Percentiles rank a stretch among this genome's conserved stretches.
phyloP scores from a whole-genome alignment of 2,888 invertebrate species.

The Merodon equestris region DNA sequence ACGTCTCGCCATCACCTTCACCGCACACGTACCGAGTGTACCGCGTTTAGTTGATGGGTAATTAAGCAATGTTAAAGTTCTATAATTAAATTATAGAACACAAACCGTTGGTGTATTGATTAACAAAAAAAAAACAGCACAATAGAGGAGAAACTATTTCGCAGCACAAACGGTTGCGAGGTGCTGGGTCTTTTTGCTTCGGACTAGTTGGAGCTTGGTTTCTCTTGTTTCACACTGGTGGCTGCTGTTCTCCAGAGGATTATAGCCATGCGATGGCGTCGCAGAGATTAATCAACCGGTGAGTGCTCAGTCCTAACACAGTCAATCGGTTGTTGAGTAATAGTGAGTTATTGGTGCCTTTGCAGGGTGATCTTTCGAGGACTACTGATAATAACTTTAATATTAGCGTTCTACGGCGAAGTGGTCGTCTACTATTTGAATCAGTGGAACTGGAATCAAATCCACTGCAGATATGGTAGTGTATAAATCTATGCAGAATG shows the following conservation, averaged over 20 bases:
- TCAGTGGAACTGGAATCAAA: constrained; percentile 75
- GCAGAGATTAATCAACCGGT: constrained; percentile 4
- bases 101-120: constrained; percentile 45
- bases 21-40: too few species aligned
- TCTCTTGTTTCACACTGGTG: too few species aligned
- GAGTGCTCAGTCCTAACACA: neutral
- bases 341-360: constrained; percentile 12
- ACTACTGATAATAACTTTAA: constrained; percentile 73
- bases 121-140: constrained; percentile 23
- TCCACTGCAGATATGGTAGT: constrained; percentile 76
- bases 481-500: neutral
- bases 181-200: too few species aligned
- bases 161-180: too few species aligned
- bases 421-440: constrained; percentile 75
- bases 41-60: constrained; percentile 2
- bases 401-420: constrained; percentile 76
- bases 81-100: constrained; percentile 63
- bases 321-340: neutral
- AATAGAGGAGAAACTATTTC: neutral
- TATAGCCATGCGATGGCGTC: constrained; percentile 31
- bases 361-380: constrained; percentile 74
- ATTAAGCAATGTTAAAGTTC: constrained; percentile 36
- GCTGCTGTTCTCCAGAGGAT: neutral
- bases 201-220: too few species aligned
- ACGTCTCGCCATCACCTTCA: too few species aligned